Base-by-base conservation (phyloP, 2,888 invertebrate species). In the Eucera pruinosa region DNA sequence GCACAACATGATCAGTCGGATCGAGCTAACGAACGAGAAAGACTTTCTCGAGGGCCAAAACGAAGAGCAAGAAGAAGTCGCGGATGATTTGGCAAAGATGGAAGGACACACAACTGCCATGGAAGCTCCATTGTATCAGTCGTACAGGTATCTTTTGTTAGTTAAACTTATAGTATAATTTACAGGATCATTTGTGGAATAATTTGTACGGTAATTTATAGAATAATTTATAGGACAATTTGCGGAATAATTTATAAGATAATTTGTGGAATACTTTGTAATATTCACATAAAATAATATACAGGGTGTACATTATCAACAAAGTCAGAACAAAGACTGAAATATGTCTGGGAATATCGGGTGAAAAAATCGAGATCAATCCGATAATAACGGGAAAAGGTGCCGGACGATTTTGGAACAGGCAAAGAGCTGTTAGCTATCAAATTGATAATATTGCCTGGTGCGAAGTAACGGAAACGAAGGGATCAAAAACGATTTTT, bases 341-440 rank as follows among this genome's bases (percentile, higher is more conserved):
- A 85, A 97, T 98, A 3, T 96, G 97, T 88, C 93, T 98, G 50
- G 97, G 97, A 55, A 96, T 98, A 80, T 97, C 97, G 15, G 96
- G 97, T 6, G 98, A 98, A 87, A 96, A 97, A 91, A 95, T 98
- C 74, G 98, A 98, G 93, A 97, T 98, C 65, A 97, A 97, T 91
- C 97, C 97, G 0, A 94, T 96, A 27, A 88, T 92, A 80, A 90
- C 90, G 2, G 90, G 91, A 6, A 92, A 91, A 81, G 91, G 92
- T 43, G 90, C 91, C 15, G 89, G 89, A 27, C 82, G 91, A 78
- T 92, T 94, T 83, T 93, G 94, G 92, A 94, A 94, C 52, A 94
- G 95, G 89, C 95, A 96, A 84, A 96, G 97, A 89, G 96, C 98
- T 48, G 95, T 97, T 62, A 96, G 96, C 77, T 96, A 97, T 92